Conservation (phyloP, 2,888 invertebrate genomes). For the Cheilosia urbana region DNA sequence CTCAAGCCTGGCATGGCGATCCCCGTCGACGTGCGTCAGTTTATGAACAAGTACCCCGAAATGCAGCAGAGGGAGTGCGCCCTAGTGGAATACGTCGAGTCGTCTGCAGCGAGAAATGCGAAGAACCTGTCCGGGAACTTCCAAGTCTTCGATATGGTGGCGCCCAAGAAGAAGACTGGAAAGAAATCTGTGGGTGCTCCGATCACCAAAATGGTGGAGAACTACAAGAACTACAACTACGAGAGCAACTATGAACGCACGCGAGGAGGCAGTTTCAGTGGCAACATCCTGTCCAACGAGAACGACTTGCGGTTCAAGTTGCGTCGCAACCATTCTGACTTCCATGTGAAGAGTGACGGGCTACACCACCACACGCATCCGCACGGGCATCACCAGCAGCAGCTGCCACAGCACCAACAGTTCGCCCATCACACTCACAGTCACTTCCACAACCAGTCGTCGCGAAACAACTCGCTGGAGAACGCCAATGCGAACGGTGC, state of each 20-base stretch:
- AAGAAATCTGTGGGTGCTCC: slow-evolving; percentile 85
- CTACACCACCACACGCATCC: slow-evolving; percentile 58
- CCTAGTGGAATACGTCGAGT: slow-evolving; percentile 94
- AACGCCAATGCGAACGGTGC: slow-evolving; percentile 60
- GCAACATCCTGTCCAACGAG: slow-evolving; percentile 82
- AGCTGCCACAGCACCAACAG: slow-evolving; percentile 65
- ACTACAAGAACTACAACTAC: slow-evolving; percentile 85
- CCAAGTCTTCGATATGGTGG: slow-evolving; percentile 91
- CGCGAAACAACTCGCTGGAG: slow-evolving; percentile 69
- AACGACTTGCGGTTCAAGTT: slow-evolving; percentile 81
- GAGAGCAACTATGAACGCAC: slow-evolving; percentile 82
- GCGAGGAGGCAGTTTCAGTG: slow-evolving; percentile 83
- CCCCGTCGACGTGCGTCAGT: slow-evolving; percentile 95
- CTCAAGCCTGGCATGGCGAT: slow-evolving; percentile 94
- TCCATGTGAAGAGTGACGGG: slow-evolving; percentile 77
- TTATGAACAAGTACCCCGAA: slow-evolving; percentile 95
- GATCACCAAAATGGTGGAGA: slow-evolving; percentile 86
- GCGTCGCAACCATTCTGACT: slow-evolving; percentile 82
- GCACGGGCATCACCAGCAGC: slow-evolving; percentile 68
- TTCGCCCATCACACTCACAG: slow-evolving; percentile 74
- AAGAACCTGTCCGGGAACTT: slow-evolving; percentile 87
- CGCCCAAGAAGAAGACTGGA: slow-evolving; percentile 89
- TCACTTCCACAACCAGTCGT: slow-evolving; percentile 63
- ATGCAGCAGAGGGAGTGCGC: slow-evolving; percentile 94
- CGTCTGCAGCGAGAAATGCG: slow-evolving; percentile 93